phyloP scores from a whole-genome alignment of 2,113 vertebrate species.

The Uropsilus gracilis region DNA sequence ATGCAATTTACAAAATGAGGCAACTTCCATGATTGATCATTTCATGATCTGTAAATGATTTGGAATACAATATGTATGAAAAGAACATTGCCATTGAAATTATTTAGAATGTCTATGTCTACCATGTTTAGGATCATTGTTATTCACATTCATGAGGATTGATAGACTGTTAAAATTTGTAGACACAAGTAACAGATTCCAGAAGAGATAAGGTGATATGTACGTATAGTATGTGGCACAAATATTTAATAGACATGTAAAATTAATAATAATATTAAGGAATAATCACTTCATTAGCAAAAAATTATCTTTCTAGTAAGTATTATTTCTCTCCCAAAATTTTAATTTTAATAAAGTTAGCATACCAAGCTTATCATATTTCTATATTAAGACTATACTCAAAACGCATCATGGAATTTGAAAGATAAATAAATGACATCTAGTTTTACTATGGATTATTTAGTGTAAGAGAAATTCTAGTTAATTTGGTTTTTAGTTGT shows the following conservation, averaged over 20 bases:
- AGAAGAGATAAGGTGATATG: background rate
- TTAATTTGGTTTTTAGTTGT: background rate
- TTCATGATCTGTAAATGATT: background rate
- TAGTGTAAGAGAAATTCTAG: background rate
- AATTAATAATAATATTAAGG: background rate
- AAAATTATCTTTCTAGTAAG: background rate
- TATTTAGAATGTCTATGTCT: background rate
- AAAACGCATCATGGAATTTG: background rate
- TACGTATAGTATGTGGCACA: too few species aligned
- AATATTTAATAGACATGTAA: background rate
- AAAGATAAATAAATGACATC: background rate
- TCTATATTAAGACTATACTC: background rate
- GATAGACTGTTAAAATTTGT: background rate
- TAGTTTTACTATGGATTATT: constrained; percentile 1
- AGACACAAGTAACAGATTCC: too few species aligned
- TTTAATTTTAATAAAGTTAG: background rate
- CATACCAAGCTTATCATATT: background rate
- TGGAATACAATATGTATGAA: background rate
- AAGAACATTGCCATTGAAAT: background rate
- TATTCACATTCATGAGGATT: background rate
- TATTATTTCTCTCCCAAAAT: constrained; percentile 29
- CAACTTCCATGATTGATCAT: background rate
- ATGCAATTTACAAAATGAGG: background rate
- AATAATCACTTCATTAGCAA: background rate
- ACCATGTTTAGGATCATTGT: background rate